phyloP scores from a whole-genome alignment of 2,888 invertebrate species.

The Drosophila birchii region DNA sequence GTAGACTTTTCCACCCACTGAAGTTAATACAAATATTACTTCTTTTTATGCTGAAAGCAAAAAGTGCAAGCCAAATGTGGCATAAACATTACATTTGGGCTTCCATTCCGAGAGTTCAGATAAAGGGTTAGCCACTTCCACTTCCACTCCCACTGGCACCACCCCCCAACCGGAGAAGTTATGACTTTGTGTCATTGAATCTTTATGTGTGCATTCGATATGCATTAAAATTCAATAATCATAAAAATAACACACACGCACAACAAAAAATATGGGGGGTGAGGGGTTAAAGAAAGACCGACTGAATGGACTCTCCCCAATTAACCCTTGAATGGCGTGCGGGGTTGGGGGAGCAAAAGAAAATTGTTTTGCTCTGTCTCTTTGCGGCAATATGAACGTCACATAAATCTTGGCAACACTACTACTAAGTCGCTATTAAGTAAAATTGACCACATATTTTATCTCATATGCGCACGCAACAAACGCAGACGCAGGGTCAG shows the following conservation, averaged over 20 bases:
- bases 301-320: constrained; percentile 41
- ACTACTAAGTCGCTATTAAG: constrained; percentile 81
- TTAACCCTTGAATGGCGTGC: constrained; percentile 57
- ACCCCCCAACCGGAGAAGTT: constrained; percentile 39
- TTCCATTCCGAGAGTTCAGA: constrained; percentile 13
- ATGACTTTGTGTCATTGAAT: constrained; percentile 74
- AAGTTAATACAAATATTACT: constrained; percentile 50
- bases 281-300: constrained; percentile 9
- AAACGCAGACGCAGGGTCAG: constrained; percentile 19
- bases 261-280: constrained; percentile 13
- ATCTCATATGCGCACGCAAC: constrained; percentile 73
- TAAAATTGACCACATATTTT: constrained; percentile 84
- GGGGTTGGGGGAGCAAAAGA: constrained; percentile 7
- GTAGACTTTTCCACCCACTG: background rate
- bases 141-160: constrained; percentile 30
- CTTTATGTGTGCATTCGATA: constrained; percentile 77
- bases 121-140: constrained; percentile 37
- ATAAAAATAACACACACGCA: constrained; percentile 69
- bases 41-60: constrained; percentile 56
- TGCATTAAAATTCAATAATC: constrained; percentile 84
- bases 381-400: constrained; percentile 73
- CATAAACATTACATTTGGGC: constrained; percentile 61
- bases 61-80: constrained; percentile 66
- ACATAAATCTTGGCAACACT: constrained; percentile 78
- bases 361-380: constrained; percentile 36